Percentiles rank a stretch among this genome's conserved stretches.
Conservation (phyloP, 2,113 vertebrate genomes). For the Sinocyclocheilus anophthalmus region DNA sequence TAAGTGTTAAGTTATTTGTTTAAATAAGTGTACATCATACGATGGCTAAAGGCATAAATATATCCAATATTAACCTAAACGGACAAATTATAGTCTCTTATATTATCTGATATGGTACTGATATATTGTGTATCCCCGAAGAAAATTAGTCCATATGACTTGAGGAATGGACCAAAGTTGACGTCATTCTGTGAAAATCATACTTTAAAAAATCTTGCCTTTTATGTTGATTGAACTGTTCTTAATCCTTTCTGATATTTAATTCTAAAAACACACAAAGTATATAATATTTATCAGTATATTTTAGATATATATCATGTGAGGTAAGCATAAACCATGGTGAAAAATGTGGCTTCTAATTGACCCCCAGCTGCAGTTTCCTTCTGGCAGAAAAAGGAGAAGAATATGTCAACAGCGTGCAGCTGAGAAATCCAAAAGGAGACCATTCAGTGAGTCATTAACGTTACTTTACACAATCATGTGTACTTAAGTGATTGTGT, state of each 20-base stretch:
- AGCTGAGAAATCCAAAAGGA: constrained; percentile 75
- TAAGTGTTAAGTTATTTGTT: background rate
- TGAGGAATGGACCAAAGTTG: background rate
- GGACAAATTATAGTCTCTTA: background rate
- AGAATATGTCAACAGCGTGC: constrained; percentile 87
- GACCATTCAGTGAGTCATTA: constrained; percentile 75
- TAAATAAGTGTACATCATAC: background rate
- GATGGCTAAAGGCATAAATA: background rate
- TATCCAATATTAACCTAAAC: background rate
- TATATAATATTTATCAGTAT: background rate
- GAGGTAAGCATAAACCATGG: background rate
- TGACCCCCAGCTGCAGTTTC: constrained; percentile 84
- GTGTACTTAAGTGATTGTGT: background rate
- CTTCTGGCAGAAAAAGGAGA: constrained; percentile 85
- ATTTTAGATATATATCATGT: background rate
- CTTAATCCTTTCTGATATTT: too few species aligned
- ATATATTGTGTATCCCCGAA: background rate
- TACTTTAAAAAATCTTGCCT: too few species aligned
- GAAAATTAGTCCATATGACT: background rate
- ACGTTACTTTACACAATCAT: background rate
- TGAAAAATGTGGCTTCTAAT: background rate
- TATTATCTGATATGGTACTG: background rate
- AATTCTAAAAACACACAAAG: too few species aligned
- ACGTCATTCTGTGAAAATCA: too few species aligned
- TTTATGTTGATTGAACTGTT: too few species aligned